Evolutionary conservation across 2,888 invertebrate species (phyloP).

Genomic region (Exephanes ischioxanthus): DNA sequence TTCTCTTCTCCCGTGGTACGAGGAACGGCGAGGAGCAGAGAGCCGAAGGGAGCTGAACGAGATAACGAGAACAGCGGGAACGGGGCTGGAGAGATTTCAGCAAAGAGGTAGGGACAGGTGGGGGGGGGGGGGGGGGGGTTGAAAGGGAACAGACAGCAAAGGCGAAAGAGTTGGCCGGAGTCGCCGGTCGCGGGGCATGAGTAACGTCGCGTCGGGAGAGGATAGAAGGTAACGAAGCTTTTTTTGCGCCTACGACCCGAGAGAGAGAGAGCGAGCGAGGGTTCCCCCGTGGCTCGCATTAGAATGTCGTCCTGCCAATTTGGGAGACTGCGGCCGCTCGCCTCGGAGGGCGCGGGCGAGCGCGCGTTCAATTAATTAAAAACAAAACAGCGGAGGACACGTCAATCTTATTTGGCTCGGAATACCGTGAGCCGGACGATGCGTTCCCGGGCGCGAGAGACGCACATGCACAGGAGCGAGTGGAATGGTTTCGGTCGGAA

Average conservation of each 20-base stretch:
- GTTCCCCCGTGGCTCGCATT: constrained; percentile 73
- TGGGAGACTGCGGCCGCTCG: constrained; percentile 72
- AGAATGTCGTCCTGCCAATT: constrained; percentile 82
- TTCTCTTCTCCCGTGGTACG: constrained; percentile 3
- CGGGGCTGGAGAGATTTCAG: constrained; percentile 29
- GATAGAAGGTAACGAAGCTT: constrained; percentile 71
- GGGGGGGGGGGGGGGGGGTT: too few species aligned
- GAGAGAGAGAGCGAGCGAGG: constrained; percentile 20
- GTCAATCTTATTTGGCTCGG: constrained; percentile 81
- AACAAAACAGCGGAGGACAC: constrained; percentile 81
- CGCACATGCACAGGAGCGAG: constrained; percentile 14
- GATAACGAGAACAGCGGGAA: constrained; percentile 34
- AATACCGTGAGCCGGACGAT: constrained; percentile 68
- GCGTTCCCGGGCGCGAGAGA: constrained; percentile 12
- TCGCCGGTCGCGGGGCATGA: neutral
- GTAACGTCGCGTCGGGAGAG: constrained; percentile 33
- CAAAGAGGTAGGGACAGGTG: constrained; percentile 26
- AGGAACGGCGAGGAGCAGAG: constrained; percentile 28
- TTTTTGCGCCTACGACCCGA: constrained; percentile 73
- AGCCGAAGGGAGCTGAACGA: constrained; percentile 22
- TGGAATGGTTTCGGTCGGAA: constrained; percentile 10
- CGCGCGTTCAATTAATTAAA: constrained; percentile 81
- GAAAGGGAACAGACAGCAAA: constrained; percentile 20
- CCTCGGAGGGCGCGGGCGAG: constrained; percentile 64
- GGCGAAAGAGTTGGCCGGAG: constrained; percentile 31